Conservation (phyloP, 2,888 invertebrate species). For the Stenotaenia linearis region DNA sequence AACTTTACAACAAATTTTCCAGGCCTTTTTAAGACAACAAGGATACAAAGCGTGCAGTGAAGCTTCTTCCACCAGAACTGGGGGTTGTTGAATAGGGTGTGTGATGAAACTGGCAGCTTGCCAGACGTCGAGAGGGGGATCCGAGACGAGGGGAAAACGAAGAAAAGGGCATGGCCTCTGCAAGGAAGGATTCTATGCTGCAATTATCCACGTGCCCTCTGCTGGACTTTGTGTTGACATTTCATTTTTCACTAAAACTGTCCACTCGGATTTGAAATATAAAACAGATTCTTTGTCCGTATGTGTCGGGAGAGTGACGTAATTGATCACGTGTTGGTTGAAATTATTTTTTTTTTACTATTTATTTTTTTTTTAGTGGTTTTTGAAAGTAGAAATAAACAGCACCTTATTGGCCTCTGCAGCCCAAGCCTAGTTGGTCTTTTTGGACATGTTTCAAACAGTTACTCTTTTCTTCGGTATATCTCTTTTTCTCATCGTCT, state of each 20-base stretch:
- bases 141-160: neutral
- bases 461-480: neutral
- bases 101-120: neutral
- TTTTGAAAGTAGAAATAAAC: neutral
- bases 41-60: neutral
- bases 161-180: neutral
- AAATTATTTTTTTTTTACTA: neutral
- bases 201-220: neutral
- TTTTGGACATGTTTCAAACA: neutral
- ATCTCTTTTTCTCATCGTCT: neutral
- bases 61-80: neutral
- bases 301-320: no score
- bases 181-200: neutral
- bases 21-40: neutral
- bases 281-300: neutral
- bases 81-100: neutral
- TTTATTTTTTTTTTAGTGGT: neutral
- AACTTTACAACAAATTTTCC: neutral
- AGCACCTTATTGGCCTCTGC: neutral
- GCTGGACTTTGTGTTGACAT: neutral
- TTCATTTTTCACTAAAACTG: neutral
- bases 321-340: neutral
- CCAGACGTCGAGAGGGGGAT: constrained; percentile 2
- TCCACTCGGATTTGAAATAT: neutral
- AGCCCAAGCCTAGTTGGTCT: neutral